Base-by-base conservation (phyloP, 2,888 invertebrate species). In the Aspidapion aeneum region DNA sequence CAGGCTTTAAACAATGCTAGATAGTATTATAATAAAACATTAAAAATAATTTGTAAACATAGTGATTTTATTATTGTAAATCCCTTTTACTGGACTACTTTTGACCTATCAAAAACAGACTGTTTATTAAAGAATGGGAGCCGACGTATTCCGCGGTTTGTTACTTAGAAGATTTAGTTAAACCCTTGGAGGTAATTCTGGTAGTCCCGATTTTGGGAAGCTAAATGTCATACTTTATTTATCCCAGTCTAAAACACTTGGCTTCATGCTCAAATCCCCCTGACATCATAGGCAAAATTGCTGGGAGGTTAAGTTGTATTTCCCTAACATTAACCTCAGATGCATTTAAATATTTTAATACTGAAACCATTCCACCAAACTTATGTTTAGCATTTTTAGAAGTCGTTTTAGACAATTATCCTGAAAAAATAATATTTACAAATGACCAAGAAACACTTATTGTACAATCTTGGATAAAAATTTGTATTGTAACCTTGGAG, bases 41-140 rank as follows among this genome's bases (percentile, higher is more conserved):
- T n/a, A n/a, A n/a, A 74, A 77, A n/a, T n/a, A n/a, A n/a, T n/a
- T n/a, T n/a, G n/a, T n/a, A n/a, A n/a, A n/a, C n/a, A n/a, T n/a
- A n/a, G n/a, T n/a, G n/a, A n/a, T n/a, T n/a, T n/a, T n/a, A n/a
- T n/a, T n/a, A n/a, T n/a, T n/a, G n/a, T n/a, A n/a, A n/a, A n/a
- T n/a, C n/a, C n/a, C n/a, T n/a, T n/a, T n/a, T n/a, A n/a, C n/a
- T n/a, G n/a, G n/a, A n/a, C n/a, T n/a, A n/a, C n/a, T n/a, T n/a
- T n/a, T n/a, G n/a, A n/a, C n/a, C n/a, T n/a, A n/a, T n/a, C n/a
- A n/a, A n/a, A n/a, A n/a, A n/a, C n/a, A n/a, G 74, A 70, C 54
- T 72, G n/a, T 68, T 80, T 19, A 66, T 80, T 2, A 73, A 74
- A 56, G 52, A 66, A n/a, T 80, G 79, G 79, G 67, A 78, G 21